Percentiles rank a stretch among this genome's conserved stretches.
These are phyloP conservation scores for Anticlea derivata DNA, from an alignment of 2,888 invertebrate genomes.

Conservation along the genomic window DNA sequence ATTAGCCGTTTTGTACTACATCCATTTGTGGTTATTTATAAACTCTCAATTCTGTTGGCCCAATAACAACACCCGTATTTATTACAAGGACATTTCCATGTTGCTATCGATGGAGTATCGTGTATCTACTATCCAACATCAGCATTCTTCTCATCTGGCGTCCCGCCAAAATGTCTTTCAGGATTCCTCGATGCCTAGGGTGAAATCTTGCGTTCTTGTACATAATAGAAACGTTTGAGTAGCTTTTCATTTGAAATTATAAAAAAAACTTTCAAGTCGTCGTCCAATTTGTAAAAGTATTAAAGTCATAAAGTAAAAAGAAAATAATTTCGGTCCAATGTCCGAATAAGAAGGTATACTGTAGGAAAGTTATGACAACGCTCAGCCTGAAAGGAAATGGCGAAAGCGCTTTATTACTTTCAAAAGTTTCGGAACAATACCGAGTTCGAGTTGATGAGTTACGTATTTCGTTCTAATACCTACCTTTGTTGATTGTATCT, in stretches of 20 bases:
- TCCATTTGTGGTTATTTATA: too few relatives aligned
- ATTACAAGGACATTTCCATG: slow-evolving; percentile 9
- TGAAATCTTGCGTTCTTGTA: too few relatives aligned
- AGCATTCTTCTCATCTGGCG: slow-evolving; percentile 28
- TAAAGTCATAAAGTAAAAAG: slow-evolving; percentile 13
- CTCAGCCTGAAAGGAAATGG: slow-evolving; percentile 8
- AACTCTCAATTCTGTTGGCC: too few relatives aligned
- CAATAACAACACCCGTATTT: too few relatives aligned
- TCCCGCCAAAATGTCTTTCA: slow-evolving; percentile 25
- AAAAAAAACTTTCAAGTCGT: neutral
- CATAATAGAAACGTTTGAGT: too few relatives aligned
- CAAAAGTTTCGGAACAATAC: slow-evolving; percentile 23
- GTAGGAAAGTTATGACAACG: slow-evolving; percentile 10
- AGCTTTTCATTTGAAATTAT: too few relatives aligned
- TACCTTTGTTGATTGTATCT: slow-evolving; percentile 18
- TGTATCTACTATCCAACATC: slow-evolving; percentile 19
- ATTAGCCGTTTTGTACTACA: too few relatives aligned
- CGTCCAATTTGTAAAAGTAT: neutral
- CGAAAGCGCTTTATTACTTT: slow-evolving; percentile 24
- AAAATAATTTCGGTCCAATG: slow-evolving; percentile 12
- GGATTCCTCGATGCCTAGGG: too few relatives aligned
- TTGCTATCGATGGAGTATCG: slow-evolving; percentile 11
- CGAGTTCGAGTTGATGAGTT: slow-evolving; percentile 24
- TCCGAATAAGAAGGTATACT: slow-evolving; percentile 7
- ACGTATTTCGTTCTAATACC: slow-evolving; percentile 23